A percentile compares a stretch with the other conserved stretches of the same genome.
Evolutionary conservation across 2,113 vertebrate species (phyloP).

Genomic region (Felis chaus): DNA sequence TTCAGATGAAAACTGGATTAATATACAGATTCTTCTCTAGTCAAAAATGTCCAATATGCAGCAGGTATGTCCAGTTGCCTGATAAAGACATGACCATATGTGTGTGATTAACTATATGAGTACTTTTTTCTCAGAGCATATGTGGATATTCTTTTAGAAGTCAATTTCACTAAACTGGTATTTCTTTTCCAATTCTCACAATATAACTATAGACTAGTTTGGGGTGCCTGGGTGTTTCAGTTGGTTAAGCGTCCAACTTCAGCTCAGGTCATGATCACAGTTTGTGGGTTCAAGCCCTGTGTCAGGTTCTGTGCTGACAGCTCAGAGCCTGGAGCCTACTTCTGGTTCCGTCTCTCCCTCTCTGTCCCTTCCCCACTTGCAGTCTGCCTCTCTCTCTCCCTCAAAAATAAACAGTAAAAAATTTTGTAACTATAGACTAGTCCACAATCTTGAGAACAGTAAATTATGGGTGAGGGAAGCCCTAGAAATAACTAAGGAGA

Average conservation of each 20-base stretch:
- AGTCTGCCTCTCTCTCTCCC: no score
- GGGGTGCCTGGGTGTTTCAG: no score
- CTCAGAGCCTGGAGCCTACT: no score
- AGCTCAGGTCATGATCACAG: no score
- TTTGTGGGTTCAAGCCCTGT: no score
- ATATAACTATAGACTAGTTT: background rate
- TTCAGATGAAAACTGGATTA: background rate
- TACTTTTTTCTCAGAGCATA: background rate
- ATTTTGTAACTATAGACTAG: background rate
- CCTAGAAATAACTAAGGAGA: background rate
- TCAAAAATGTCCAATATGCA: background rate
- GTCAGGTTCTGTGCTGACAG: no score
- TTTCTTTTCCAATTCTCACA: background rate
- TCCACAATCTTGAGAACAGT: background rate
- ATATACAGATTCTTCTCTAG: background rate
- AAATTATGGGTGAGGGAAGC: background rate
- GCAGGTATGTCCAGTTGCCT: background rate
- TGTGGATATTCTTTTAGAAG: background rate
- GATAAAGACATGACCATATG: background rate
- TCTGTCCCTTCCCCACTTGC: no score
- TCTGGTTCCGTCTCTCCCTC: no score
- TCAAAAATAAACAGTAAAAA: no score
- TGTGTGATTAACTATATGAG: background rate
- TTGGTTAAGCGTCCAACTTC: no score
- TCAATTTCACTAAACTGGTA: background rate